Evolutionary conservation across 1,140 invertebrate species (phyloP), one percentile per base, ranked within the genome.

Genomic region (Oscheius sp.): DNA sequence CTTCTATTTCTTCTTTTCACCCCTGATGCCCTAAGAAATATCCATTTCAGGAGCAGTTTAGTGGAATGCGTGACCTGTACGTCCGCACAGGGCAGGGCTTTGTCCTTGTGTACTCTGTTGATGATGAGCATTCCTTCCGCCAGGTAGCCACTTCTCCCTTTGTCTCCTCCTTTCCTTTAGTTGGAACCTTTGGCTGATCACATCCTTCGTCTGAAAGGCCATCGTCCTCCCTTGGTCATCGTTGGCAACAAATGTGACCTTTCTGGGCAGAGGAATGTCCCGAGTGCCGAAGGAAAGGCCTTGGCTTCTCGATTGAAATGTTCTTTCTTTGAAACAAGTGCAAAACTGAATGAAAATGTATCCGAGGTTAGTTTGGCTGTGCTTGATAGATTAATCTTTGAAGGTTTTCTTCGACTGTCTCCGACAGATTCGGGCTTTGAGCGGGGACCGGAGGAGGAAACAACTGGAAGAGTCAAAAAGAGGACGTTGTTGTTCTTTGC

Each of bases 21-120:
- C 3, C 13, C 13, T n/a, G 35, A 61, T 4, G 46, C 42, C 15
- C 28, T 3, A 32, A 20, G 35, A 69, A 69, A 58, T n/a, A n/a
- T 69, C 3, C 32, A 18, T 70, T 71, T 70, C 34, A 71, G 68
- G 68, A 71, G 29, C 68, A 71, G 36, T 71, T 71, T 32, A 71
- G 45, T 28, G 68, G 62, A 18, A 71, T 71, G 68, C 3, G 68
- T 15, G 68, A 71, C 35, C 32, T 71, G 29, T 71, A 71, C 31
- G 42, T 71, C 31, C 29, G 42, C 18, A 71, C 34, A 71, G 68
- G 66, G 15, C 68, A 71, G 38, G 68, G 68, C 3, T 71, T 71
- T 46, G 42, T 71, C n/a, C 64, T 71, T 4, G 68, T 71, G 20
- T 71, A 71, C 32, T 71, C 68, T 2, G 42, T 71, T 4, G 59